Percentiles rank a stretch among this genome's conserved stretches.
Conservation (phyloP, 2,797 vertebrate species). For the Gastrophryne carolinensis region DNA sequence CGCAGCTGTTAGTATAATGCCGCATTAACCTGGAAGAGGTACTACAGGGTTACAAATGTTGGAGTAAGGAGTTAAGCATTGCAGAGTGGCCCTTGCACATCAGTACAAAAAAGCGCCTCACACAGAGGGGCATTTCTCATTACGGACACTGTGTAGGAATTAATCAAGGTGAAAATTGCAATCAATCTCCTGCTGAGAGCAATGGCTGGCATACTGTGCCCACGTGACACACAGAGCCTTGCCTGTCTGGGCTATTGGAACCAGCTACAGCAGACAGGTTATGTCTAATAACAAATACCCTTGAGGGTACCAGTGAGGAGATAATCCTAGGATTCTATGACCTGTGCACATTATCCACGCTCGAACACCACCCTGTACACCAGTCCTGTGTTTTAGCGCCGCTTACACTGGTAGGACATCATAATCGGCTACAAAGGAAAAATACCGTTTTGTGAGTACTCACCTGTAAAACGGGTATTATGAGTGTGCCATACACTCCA, state of each 20-base stretch:
- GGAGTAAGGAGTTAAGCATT: constrained; percentile 9
- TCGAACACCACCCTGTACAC: neutral
- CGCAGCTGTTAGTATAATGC: too few relatives aligned
- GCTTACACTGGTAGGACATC: too few relatives aligned
- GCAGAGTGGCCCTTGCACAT: constrained; percentile 7
- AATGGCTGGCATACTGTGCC: constrained; percentile 45
- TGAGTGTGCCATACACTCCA: too few relatives aligned
- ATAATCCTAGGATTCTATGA: neutral
- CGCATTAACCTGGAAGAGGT: neutral
- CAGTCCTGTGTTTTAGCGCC: neutral
- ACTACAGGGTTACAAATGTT: neutral
- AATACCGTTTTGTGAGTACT: too few relatives aligned
- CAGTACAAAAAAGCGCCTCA: constrained; percentile 11
- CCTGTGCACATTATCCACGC: neutral
- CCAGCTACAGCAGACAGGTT: neutral
- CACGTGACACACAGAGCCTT: constrained; percentile 4
- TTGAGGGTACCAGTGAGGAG: neutral
- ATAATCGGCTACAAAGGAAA: too few relatives aligned
- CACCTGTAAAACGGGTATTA: too few relatives aligned
- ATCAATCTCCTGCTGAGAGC: constrained; percentile 48
- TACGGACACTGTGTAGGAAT: constrained; percentile 47
- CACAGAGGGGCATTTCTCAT: constrained; percentile 44
- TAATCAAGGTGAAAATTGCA: constrained; percentile 54
- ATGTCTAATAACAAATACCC: neutral
- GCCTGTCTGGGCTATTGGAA: neutral